Percentiles rank a stretch among this genome's conserved stretches.
These are phyloP conservation scores for Corythornis vintsioides DNA, from an alignment of 2,113 vertebrate genomes.

Conservation along the genomic window DNA sequence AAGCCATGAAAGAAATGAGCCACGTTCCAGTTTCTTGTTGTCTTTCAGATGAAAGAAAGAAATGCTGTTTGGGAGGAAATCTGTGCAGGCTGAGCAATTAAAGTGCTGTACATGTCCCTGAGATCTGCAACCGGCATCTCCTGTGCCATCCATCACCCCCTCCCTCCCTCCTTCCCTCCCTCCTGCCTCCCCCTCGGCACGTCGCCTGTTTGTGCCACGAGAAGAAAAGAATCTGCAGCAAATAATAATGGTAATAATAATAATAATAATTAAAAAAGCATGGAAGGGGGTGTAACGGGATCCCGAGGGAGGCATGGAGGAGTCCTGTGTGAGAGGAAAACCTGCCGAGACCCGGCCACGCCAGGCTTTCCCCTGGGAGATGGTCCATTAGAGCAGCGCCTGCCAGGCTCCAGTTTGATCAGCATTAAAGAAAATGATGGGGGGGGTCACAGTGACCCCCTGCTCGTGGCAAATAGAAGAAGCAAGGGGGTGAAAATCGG, in stretches of 20 bases:
- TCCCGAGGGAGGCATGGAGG: not conserved
- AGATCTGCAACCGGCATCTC: not conserved
- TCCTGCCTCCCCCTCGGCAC: not conserved
- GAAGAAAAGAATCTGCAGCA: not conserved
- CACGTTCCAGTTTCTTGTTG: conserved; percentile 14
- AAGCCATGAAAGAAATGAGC: conserved; percentile 33
- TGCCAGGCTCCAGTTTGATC: not conserved
- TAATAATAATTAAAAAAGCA: not conserved
- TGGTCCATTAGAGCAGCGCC: not conserved
- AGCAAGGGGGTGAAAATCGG: not conserved
- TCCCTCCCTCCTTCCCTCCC: not conserved
- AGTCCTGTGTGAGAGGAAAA: not conserved
- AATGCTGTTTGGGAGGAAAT: not conserved
- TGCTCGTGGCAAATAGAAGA: rapidly evolving
- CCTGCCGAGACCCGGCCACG: rapidly evolving
- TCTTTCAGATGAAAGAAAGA: conserved; percentile 35
- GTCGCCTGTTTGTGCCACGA: not conserved
- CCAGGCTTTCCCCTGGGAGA: not conserved
- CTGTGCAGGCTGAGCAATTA: not conserved
- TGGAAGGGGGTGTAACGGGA: not conserved
- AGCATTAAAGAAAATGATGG: not conserved
- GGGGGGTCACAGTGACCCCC: not conserved
- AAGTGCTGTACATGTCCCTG: not conserved
- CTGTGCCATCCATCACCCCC: not conserved
- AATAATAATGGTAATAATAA: not conserved